Percentiles rank a stretch among this genome's conserved stretches.
These are phyloP conservation scores for Andrena praecox DNA, from an alignment of 2,888 invertebrate species.

Conservation along the genomic window DNA sequence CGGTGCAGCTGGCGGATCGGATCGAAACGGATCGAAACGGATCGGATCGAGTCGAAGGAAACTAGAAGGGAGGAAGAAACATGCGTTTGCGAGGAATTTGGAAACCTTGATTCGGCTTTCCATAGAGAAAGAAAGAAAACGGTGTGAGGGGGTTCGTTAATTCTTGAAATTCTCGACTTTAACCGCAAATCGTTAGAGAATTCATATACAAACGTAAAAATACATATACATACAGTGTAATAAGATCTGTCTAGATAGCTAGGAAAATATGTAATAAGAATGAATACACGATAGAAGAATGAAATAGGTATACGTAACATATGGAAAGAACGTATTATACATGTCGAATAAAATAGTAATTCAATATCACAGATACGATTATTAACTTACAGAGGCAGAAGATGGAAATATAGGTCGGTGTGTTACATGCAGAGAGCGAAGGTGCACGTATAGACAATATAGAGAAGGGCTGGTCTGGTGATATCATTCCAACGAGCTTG, in stretches of 20 bases:
- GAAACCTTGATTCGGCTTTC: slow-evolving; percentile 31
- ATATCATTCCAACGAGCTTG: slow-evolving; percentile 66
- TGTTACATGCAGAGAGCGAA: slow-evolving; percentile 69
- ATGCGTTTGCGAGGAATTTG: slow-evolving; percentile 50
- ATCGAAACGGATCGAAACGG: slow-evolving; percentile 39
- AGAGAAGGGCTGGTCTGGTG: slow-evolving; percentile 57
- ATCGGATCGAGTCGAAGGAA: slow-evolving; percentile 41
- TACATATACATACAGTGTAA: slow-evolving; percentile 54
- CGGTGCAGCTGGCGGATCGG: slow-evolving; percentile 32
- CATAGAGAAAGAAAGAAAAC: slow-evolving; percentile 36
- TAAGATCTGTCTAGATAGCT: slow-evolving; percentile 56
- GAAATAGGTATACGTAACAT: slow-evolving; percentile 23
- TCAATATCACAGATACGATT: slow-evolving; percentile 60
- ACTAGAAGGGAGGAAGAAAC: slow-evolving; percentile 26
- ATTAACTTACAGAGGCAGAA: slow-evolving; percentile 67
- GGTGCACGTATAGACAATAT: slow-evolving; percentile 63
- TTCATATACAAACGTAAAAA: slow-evolving; percentile 48
- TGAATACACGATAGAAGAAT: slow-evolving; percentile 25
- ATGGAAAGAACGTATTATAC: slow-evolving; percentile 51
- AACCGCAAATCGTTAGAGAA: slow-evolving; percentile 34
- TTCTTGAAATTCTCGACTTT: slow-evolving; percentile 47
- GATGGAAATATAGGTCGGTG: slow-evolving; percentile 59
- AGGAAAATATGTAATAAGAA: slow-evolving; percentile 30
- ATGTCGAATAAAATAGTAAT: slow-evolving; percentile 57
- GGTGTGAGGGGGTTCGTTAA: slow-evolving; percentile 37